These are phyloP conservation scores for Microtus pennsylvanicus DNA, from an alignment of 2,113 vertebrate genomes.

Conservation along the genomic window DNA sequence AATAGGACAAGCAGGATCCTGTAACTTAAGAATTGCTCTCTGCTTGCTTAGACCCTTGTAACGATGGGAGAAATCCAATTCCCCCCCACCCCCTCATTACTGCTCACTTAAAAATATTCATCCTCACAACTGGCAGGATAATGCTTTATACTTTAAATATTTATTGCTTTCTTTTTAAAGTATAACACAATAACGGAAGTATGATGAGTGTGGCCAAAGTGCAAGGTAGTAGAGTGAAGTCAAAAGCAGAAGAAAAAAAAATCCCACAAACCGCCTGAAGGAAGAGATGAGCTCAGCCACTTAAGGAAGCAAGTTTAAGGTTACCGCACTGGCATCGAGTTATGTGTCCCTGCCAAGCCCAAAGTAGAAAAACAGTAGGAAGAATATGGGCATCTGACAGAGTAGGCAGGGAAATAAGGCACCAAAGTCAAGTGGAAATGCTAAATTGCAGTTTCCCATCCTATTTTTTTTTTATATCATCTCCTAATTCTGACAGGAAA, in stretches of 20 bases:
- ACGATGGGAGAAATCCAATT: slow-evolving; percentile 17
- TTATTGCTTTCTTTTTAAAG: slow-evolving; percentile 57
- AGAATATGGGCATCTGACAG: slow-evolving; percentile 31
- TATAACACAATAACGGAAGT: slow-evolving; percentile 31
- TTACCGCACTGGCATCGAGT: slow-evolving; percentile 36
- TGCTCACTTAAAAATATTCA: slow-evolving; percentile 55
- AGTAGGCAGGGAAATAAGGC: not conserved
- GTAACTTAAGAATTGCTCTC: slow-evolving; percentile 81
- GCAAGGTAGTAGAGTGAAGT: slow-evolving; percentile 31
- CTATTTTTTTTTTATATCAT: no score
- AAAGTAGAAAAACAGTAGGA: slow-evolving; percentile 27
- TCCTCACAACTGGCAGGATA: not conserved
- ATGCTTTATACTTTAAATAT: slow-evolving; percentile 62
- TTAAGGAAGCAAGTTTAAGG: slow-evolving; percentile 55
- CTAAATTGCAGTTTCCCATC: not conserved
- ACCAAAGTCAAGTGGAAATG: slow-evolving; percentile 49
- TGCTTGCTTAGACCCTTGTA: slow-evolving; percentile 67
- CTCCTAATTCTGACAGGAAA: slow-evolving; percentile 13
- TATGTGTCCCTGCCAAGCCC: slow-evolving; percentile 52
- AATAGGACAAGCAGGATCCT: slow-evolving; percentile 81
- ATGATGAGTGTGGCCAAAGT: not conserved
- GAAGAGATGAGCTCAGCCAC: slow-evolving; percentile 73
- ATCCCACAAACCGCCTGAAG: slow-evolving; percentile 67
- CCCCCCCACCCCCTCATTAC: not conserved
- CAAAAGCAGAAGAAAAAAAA: not conserved